Percentiles rank a stretch among this genome's conserved stretches.
Conservation (phyloP, 1,140 invertebrate genomes). For the Zaprionus camerounensis region DNA sequence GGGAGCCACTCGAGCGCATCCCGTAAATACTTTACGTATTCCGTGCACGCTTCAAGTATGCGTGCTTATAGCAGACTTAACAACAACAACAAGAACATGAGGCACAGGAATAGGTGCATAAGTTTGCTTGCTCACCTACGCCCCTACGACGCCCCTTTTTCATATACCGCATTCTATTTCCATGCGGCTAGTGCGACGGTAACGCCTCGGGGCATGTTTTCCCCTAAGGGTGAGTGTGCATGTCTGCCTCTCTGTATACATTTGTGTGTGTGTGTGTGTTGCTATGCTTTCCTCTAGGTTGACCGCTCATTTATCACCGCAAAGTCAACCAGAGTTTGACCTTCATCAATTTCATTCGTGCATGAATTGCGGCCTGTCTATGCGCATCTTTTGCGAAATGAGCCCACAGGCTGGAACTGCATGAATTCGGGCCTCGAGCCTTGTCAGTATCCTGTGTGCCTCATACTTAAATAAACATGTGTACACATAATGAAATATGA, state of each 20-base stretch:
- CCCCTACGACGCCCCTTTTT: not conserved
- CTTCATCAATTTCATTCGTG: slow-evolving; percentile 68
- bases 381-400: slow-evolving; percentile 51
- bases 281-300: slow-evolving; percentile 44
- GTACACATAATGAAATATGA: slow-evolving; percentile 44
- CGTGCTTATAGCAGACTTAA: slow-evolving; percentile 51
- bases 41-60: slow-evolving; percentile 63
- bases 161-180: not conserved
- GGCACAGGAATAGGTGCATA: slow-evolving; percentile 42
- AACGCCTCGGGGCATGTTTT: not conserved
- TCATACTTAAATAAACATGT: slow-evolving; percentile 20
- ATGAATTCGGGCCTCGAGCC: slow-evolving; percentile 29
- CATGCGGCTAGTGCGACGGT: not conserved
- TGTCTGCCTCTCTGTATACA: not conserved
- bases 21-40: slow-evolving; percentile 52
- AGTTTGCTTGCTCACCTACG: slow-evolving; percentile 44
- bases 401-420: slow-evolving; percentile 20
- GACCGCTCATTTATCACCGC: slow-evolving; percentile 70
- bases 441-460: not conserved
- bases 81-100: slow-evolving; percentile 20
- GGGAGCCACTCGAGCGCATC: slow-evolving; percentile 39
- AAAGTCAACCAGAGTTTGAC: slow-evolving; percentile 69
- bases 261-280: slow-evolving; percentile 20
- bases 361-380: slow-evolving; percentile 58
- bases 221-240: not conserved